Evolutionary conservation across 2,113 vertebrate genomes (phyloP).

Genomic region (Tretioscincus oriximinensis): DNA sequence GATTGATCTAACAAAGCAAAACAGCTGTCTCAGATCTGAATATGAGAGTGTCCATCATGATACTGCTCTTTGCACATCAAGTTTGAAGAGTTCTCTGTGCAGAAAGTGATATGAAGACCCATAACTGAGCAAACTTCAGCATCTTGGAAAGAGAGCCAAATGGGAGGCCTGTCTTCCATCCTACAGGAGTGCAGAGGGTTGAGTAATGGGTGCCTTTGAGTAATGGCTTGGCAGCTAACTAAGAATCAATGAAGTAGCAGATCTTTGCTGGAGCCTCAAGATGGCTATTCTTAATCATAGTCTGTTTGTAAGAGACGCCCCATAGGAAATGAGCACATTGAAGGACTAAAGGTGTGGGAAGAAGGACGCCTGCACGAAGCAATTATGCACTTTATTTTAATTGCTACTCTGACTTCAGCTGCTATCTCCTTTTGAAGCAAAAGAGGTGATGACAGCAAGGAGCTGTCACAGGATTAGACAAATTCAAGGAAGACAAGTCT

Average conservation of each 20-base stretch:
- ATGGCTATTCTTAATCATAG: conserved; percentile 50
- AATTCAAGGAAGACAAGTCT: too few species aligned
- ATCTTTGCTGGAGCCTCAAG: conserved; percentile 52
- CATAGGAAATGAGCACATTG: conserved; percentile 23
- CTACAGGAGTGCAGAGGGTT: conserved; percentile 53
- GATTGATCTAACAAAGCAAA: not conserved
- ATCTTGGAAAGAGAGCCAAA: conserved; percentile 28
- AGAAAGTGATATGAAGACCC: conserved; percentile 14
- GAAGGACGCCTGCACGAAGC: not conserved
- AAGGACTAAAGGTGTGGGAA: not conserved
- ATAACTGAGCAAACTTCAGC: conserved; percentile 21
- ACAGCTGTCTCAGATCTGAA: not conserved
- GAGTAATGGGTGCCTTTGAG: conserved; percentile 61
- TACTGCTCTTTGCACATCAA: conserved; percentile 21
- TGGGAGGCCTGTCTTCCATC: conserved; percentile 30
- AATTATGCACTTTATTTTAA: not conserved
- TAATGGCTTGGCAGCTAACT: conserved; percentile 55
- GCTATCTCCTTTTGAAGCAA: too few species aligned
- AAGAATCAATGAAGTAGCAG: conserved; percentile 65
- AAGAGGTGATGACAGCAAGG: too few species aligned
- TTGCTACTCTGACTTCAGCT: not conserved
- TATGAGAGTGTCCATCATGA: not conserved
- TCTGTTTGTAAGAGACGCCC: conserved; percentile 33
- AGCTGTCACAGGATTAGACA: too few species aligned
- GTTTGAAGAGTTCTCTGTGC: conserved; percentile 13